Conservation (phyloP, 2,113 vertebrate genomes). For the Pristiophorus japonicus region DNA sequence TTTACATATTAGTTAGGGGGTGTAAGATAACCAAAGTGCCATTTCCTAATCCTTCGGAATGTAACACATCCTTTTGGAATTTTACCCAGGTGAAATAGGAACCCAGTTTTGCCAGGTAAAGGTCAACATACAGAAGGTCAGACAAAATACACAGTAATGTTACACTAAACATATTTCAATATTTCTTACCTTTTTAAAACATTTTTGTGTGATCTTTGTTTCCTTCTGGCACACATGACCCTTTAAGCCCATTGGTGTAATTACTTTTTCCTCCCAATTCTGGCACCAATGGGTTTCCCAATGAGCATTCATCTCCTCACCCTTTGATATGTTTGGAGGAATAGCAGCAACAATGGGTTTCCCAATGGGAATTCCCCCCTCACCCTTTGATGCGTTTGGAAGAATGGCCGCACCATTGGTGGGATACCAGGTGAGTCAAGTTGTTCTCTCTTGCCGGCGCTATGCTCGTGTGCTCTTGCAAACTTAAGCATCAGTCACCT, state of each 20-base stretch:
- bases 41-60: background rate
- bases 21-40: background rate
- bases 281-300: background rate
- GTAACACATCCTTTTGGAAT: background rate
- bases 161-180: background rate
- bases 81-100: no score
- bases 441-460: background rate
- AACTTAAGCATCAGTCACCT: background rate
- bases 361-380: background rate
- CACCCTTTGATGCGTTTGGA: background rate
- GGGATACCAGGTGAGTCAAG: no score
- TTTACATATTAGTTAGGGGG: no score
- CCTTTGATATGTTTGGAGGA: no score
- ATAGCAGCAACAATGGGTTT: background rate
- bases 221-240: background rate
- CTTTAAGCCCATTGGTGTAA: background rate
- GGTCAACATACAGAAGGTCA: background rate
- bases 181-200: background rate
- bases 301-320: background rate
- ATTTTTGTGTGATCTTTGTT: background rate
- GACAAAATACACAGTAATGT: no score
- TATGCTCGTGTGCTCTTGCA: background rate
- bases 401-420: no score
- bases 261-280: no score
- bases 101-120: background rate